These are phyloP conservation scores for Polypedilum vanderplanki DNA, from an alignment of 1,140 invertebrate species.

Conservation along the genomic window DNA sequence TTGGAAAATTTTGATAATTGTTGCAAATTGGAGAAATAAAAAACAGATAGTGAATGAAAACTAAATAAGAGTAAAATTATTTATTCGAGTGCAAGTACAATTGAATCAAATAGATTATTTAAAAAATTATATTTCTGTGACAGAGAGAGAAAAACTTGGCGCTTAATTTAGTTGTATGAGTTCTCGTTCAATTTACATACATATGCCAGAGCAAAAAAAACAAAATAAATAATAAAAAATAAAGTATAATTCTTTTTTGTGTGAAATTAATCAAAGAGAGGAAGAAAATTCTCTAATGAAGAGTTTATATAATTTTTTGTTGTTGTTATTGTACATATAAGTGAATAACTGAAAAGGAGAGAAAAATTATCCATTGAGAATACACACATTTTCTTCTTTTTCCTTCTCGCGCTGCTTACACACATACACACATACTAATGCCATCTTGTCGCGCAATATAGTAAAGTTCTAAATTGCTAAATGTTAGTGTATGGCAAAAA, in stretches of 20 bases:
- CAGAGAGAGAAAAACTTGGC: not conserved
- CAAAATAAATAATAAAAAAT: too few species aligned
- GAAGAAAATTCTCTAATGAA: conserved; percentile 7
- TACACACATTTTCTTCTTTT: conserved; percentile 11
- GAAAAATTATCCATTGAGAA: conserved; percentile 23
- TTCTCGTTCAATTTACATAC: too few species aligned
- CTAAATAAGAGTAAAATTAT: not conserved
- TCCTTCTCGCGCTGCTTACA: not conserved
- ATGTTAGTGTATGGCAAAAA: conserved; percentile 2
- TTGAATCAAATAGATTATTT: too few species aligned
- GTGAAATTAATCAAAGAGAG: conserved; percentile 5
- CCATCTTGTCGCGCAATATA: conserved; percentile 28
- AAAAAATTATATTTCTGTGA: not conserved
- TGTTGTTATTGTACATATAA: conserved; percentile 10
- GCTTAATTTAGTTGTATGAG: not conserved
- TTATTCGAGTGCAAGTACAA: too few species aligned
- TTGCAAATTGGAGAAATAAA: not conserved
- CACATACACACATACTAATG: conserved; percentile 13
- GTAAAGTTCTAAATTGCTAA: conserved; percentile 23
- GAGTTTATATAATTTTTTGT: not conserved
- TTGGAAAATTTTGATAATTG: too few species aligned
- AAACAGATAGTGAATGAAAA: not conserved
- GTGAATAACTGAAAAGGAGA: conserved; percentile 16
- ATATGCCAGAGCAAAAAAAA: too few species aligned
- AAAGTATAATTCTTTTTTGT: not conserved